Base-by-base conservation (phyloP, 1,140 invertebrate species). In the Drosophila tani region DNA sequence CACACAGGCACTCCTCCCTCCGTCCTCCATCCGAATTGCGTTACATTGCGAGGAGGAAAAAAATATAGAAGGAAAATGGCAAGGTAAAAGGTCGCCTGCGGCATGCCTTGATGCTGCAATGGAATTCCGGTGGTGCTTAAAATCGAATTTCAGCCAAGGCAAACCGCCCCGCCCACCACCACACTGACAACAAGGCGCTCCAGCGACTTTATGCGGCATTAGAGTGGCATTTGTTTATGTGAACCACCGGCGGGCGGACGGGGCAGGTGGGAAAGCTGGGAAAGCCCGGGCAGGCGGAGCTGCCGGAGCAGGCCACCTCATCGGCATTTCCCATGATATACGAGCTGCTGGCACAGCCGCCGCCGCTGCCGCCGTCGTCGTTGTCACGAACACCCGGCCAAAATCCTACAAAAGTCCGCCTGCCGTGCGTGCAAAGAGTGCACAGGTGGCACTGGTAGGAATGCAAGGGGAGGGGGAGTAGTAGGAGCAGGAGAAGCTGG, bases 141-240 rank as follows among this genome's bases (percentile, higher is more conserved):
- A 87, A 87, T 87, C 84, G 81, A 87, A 87, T 87, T 87, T 87
- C 76, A 74, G 46, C 51, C 67, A 38, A 38, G 55, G 21, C 21
- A 67, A 19, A 65, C 60, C 24, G 40, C 60, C 53, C 41, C 19
- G n/a, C 40, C 29, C 47, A 46, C 38, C 50, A 53, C 43, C 27
- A 60, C 19, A 60, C 62, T 55, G 79, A 69, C 74, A 84, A 59
- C 73, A 66, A 73, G 79, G 66, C 64, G 79, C 74, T 79, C 64
- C 50, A 51, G 49, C 84, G 82, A 86, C 75, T 86, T 79, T 87
- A 68, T 82, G 84, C 75, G 83, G 83, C 85, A 87, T 87, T 87
- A 87, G 83, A 87, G 83, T 87, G 82, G 86, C 86, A 88, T 90
- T 87, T 90, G 83, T 87, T 84, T 91, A 85, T 90, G 82, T 50